Conservation (phyloP, 2,797 vertebrate species). For the Karalla daura region DNA sequence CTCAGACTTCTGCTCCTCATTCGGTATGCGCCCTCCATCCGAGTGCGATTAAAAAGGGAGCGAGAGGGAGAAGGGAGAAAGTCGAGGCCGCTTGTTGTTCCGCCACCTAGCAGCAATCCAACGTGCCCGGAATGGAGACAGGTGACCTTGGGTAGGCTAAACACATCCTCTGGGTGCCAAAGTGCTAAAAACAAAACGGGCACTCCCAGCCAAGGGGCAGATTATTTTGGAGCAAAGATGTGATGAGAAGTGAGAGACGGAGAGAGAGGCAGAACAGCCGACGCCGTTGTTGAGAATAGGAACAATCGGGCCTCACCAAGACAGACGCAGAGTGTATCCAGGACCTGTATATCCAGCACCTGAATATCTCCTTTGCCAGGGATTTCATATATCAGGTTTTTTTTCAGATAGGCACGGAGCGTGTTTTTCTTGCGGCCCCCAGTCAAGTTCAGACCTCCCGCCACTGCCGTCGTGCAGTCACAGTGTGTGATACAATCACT, state of each 20-base stretch:
- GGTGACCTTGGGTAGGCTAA: slow-evolving; percentile 71
- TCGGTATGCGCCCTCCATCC: slow-evolving; percentile 59
- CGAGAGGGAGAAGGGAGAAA: slow-evolving; percentile 1
- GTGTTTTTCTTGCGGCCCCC: slow-evolving; percentile 45
- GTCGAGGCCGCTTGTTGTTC: slow-evolving; percentile 59
- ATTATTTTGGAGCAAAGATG: slow-evolving; percentile 60
- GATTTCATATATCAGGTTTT: neutral
- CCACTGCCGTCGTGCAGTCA: slow-evolving; percentile 67
- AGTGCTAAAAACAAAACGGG: slow-evolving; percentile 66
- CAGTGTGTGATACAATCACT: slow-evolving; percentile 63
- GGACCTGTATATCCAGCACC: slow-evolving; percentile 6
- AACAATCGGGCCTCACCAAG: slow-evolving; percentile 2
- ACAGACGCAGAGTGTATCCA: slow-evolving; percentile 25
- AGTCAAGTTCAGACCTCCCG: slow-evolving; percentile 59
- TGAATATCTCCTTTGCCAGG: neutral
- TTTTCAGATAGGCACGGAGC: slow-evolving; percentile 26
- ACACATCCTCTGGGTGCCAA: slow-evolving; percentile 64
- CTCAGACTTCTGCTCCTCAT: slow-evolving; percentile 32
- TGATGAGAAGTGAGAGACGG: slow-evolving; percentile 37
- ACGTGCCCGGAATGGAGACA: slow-evolving; percentile 71
- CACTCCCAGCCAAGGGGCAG: slow-evolving; percentile 50
- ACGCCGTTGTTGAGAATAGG: neutral
- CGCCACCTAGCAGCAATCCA: slow-evolving; percentile 43
- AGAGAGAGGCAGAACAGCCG: neutral
- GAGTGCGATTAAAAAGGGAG: slow-evolving; percentile 25